These are phyloP conservation scores for Temnothorax unifasciatus DNA, from an alignment of 2,888 invertebrate species.

Conservation along the genomic window DNA sequence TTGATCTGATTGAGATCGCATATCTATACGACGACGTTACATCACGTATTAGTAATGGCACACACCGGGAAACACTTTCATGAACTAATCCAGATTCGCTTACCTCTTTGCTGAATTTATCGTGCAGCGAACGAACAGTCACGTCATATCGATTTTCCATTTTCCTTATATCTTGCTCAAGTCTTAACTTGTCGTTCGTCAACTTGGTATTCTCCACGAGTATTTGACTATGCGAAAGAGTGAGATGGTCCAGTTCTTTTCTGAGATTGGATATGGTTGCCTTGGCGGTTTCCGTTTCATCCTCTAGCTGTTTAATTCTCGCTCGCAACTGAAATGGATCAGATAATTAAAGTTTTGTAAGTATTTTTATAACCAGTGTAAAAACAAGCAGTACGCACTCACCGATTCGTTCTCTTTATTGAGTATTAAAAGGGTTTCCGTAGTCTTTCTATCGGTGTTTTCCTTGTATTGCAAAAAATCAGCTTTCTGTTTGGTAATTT, in stretches of 20 bases:
- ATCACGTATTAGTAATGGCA: slow-evolving; percentile 9
- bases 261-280: slow-evolving; percentile 88
- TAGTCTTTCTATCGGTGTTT: slow-evolving; percentile 79
- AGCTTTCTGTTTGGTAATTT: slow-evolving; percentile 86
- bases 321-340: slow-evolving; percentile 72
- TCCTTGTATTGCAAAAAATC: slow-evolving; percentile 82
- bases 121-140: slow-evolving; percentile 80
- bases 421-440: slow-evolving; percentile 79
- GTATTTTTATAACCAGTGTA: neutral
- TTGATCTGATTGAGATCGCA: slow-evolving; percentile 87
- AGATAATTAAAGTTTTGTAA: neutral
- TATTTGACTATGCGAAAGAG: slow-evolving; percentile 91
- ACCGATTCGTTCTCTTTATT: slow-evolving; percentile 83
- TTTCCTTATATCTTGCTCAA: slow-evolving; percentile 90
- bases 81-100: neutral
- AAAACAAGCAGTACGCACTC: slow-evolving; percentile 14
- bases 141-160: slow-evolving; percentile 80
- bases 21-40: slow-evolving; percentile 74
- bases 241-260: slow-evolving; percentile 91
- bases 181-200: slow-evolving; percentile 90
- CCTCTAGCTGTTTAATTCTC: slow-evolving; percentile 81
- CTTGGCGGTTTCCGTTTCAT: slow-evolving; percentile 84
- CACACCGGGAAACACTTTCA: neutral
- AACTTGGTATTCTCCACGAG: slow-evolving; percentile 92
- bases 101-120: slow-evolving; percentile 84